phyloP scores from a whole-genome alignment of 2,113 vertebrate species.

The Pygoscelis adeliae region DNA sequence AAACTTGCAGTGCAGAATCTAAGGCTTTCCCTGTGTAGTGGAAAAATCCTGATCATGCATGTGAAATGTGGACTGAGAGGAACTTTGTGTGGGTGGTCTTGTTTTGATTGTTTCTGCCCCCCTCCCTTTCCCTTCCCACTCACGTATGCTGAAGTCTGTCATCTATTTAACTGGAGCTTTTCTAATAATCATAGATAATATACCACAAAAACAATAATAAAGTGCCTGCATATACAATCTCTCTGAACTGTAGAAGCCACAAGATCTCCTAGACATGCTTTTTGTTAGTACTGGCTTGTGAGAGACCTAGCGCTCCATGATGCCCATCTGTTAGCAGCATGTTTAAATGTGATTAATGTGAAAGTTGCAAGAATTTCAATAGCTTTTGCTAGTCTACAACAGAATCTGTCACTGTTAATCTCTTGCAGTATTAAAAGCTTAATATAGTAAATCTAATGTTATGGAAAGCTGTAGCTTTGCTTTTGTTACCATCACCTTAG shows the following conservation, averaged over 20 bases:
- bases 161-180: constrained; percentile 45
- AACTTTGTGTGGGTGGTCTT: constrained; percentile 48
- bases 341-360: constrained; percentile 60
- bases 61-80: not conserved
- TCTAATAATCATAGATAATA: constrained; percentile 17
- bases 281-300: constrained; percentile 37
- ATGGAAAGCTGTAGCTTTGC: constrained; percentile 33
- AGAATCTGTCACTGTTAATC: constrained; percentile 69
- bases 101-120: constrained; percentile 17
- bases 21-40: not conserved
- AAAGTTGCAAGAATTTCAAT: constrained; percentile 52
- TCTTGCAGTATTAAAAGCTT: constrained; percentile 66
- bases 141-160: not conserved
- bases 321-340: constrained; percentile 59
- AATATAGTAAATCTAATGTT: constrained; percentile 57
- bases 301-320: not conserved
- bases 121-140: not conserved
- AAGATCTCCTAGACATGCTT: constrained; percentile 21
- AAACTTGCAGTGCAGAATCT: not conserved
- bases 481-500: constrained; percentile 36
- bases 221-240: not conserved
- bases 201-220: constrained; percentile 27
- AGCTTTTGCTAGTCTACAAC: constrained; percentile 43
- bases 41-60: not conserved
- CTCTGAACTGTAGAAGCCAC: constrained; percentile 14